These are phyloP conservation scores for Candoia aspera DNA, from an alignment of 2,113 vertebrate species.

Conservation along the genomic window DNA sequence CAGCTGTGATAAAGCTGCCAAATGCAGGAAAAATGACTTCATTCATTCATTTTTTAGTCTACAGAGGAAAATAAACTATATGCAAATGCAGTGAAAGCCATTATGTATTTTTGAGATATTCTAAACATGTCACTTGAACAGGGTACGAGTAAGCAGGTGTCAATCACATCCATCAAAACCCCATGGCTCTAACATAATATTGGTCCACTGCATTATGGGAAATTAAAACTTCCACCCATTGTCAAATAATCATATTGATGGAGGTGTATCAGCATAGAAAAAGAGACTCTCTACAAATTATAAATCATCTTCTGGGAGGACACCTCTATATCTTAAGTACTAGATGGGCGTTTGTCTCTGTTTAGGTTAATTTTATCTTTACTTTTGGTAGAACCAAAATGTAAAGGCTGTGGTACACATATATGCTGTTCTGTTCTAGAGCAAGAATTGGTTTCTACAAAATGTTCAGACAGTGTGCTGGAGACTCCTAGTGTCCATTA, in stretches of 20 bases:
- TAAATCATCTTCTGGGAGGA: neutral
- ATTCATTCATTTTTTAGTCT: neutral
- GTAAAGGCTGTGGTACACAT: slow-evolving; percentile 21
- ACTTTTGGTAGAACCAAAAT: slow-evolving; percentile 48
- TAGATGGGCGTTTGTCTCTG: neutral
- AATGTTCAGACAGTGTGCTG: slow-evolving; percentile 56
- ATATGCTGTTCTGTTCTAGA: slow-evolving; percentile 38
- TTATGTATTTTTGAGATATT: neutral
- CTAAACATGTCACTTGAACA: neutral
- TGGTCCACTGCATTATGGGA: neutral
- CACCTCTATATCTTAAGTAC: neutral
- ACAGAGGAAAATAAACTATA: neutral
- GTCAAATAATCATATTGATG: neutral
- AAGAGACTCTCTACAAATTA: neutral
- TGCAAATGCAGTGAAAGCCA: neutral
- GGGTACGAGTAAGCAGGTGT: neutral
- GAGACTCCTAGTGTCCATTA: slow-evolving; percentile 72
- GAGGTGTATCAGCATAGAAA: neutral
- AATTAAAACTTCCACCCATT: neutral
- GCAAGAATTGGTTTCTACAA: neutral
- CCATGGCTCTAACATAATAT: neutral
- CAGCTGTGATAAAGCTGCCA: no score
- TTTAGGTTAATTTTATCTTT: slow-evolving; percentile 50
- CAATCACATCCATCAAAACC: neutral
- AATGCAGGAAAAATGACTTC: neutral